These are phyloP conservation scores for Lucilia cuprina DNA, from an alignment of 1,140 invertebrate genomes.

Conservation along the genomic window DNA sequence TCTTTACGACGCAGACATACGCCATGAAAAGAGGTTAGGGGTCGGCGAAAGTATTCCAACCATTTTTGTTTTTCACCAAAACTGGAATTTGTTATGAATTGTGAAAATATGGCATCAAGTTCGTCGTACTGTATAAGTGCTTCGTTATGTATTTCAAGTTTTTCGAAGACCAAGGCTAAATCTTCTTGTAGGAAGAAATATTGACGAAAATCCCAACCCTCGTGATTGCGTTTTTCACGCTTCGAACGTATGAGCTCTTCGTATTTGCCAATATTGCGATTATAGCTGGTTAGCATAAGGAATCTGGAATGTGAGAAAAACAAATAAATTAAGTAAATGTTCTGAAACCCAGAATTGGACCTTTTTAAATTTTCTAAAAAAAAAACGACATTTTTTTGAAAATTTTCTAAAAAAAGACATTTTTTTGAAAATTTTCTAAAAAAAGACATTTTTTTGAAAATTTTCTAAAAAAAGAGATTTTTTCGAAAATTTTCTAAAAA, in stretches of 20 bases:
- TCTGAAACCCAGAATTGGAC: too few relatives aligned
- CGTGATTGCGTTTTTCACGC: slow-evolving; percentile 87
- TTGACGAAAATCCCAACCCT: slow-evolving; percentile 91
- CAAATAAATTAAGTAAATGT: neutral
- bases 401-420: too few relatives aligned
- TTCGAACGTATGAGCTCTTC: slow-evolving; percentile 91
- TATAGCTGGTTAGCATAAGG: slow-evolving; percentile 87
- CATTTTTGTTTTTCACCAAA: slow-evolving; percentile 83
- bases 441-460: too few relatives aligned
- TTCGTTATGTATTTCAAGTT: slow-evolving; percentile 92
- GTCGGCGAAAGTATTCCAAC: slow-evolving; percentile 78
- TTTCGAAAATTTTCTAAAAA: too few relatives aligned
- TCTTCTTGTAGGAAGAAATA: slow-evolving; percentile 96
- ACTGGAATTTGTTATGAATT: slow-evolving; percentile 93
- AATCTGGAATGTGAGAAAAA: slow-evolving; percentile 64
- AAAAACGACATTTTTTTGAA: too few relatives aligned
- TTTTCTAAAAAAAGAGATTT: too few relatives aligned
- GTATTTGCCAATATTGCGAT: slow-evolving; percentile 82
- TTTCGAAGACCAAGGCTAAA: slow-evolving; percentile 92
- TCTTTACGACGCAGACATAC: slow-evolving; percentile 75
- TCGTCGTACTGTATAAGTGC: slow-evolving; percentile 97
- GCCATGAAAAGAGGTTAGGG: slow-evolving; percentile 83
- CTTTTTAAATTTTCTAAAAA: too few relatives aligned
- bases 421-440: too few relatives aligned
- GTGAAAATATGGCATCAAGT: slow-evolving; percentile 94